Conservation (phyloP, 2,113 vertebrate species). For the Octodon degus region DNA sequence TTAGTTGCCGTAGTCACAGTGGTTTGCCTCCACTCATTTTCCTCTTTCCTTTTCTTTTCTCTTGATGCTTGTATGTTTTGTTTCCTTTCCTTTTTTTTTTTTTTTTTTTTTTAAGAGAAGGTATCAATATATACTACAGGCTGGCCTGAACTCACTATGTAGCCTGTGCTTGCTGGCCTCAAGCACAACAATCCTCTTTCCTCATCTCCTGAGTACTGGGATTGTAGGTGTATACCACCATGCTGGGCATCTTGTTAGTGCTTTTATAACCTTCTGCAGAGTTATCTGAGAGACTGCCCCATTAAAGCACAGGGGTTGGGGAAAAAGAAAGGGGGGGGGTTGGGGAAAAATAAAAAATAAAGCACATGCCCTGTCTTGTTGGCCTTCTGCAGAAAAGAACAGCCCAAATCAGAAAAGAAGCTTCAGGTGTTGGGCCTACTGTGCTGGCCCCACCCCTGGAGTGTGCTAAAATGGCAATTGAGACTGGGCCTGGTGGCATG, state of each 20-base stretch:
- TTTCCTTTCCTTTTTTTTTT: not conserved
- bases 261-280: not conserved
- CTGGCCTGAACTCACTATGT: not conserved
- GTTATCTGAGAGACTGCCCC: not conserved
- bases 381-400: not conserved
- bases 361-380: not conserved
- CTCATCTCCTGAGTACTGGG: not conserved
- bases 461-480: too few species aligned
- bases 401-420: constrained; percentile 10
- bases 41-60: not conserved
- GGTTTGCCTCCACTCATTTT: not conserved
- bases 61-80: not conserved
- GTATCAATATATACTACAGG: not conserved
- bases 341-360: not conserved
- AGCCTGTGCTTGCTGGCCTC: not conserved
- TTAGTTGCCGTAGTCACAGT: constrained; percentile 70
- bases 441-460: too few species aligned
- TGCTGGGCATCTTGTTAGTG: not conserved
- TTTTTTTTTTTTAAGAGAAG: not conserved
- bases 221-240: not conserved
- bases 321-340: too few species aligned
- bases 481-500: too few species aligned
- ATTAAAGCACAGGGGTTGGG: not conserved
- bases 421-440: not conserved
- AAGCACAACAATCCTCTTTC: not conserved